Evolutionary conservation across 1,140 invertebrate species (phyloP).

Genomic region (Drosophila truncata): DNA sequence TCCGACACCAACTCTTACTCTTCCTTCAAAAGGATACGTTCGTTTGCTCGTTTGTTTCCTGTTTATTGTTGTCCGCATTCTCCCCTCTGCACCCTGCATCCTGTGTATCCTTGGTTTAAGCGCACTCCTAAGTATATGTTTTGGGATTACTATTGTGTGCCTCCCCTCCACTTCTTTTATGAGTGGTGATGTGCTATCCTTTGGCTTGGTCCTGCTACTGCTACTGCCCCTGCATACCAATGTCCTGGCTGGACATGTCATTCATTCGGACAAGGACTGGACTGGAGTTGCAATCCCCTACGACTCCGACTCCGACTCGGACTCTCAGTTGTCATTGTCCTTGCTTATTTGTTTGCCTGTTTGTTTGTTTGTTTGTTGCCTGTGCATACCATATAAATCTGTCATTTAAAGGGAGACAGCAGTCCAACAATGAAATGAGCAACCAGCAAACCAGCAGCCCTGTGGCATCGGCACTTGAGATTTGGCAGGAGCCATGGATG

Average conservation of each 20-base stretch:
- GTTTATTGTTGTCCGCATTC: slow-evolving; percentile 67
- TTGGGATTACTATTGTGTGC: slow-evolving; percentile 63
- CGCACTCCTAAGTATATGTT: slow-evolving; percentile 74
- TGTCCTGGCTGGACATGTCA: slow-evolving; percentile 44
- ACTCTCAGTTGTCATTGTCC: slow-evolving; percentile 29
- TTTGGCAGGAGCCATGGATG: not conserved
- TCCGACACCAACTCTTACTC: not conserved
- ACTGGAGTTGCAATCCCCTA: slow-evolving; percentile 18
- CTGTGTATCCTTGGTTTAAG: slow-evolving; percentile 41
- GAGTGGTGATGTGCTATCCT: not conserved
- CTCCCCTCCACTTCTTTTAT: slow-evolving; percentile 7
- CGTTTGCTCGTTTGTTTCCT: slow-evolving; percentile 53
- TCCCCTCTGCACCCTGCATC: not conserved
- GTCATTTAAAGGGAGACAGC: slow-evolving; percentile 52
- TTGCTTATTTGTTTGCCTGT: slow-evolving; percentile 26
- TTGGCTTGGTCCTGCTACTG: not conserved
- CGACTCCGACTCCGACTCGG: not conserved
- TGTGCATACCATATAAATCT: slow-evolving; percentile 63
- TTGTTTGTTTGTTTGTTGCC: slow-evolving; percentile 8
- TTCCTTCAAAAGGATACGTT: slow-evolving; percentile 1
- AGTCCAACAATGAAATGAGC: slow-evolving; percentile 36
- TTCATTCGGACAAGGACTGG: slow-evolving; percentile 17
- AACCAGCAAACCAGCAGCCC: slow-evolving; percentile 12
- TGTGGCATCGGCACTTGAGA: not conserved
- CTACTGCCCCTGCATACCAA: slow-evolving; percentile 37